phyloP scores from a whole-genome alignment of 2,797 vertebrate species.

The Aldrovandia affinis region DNA sequence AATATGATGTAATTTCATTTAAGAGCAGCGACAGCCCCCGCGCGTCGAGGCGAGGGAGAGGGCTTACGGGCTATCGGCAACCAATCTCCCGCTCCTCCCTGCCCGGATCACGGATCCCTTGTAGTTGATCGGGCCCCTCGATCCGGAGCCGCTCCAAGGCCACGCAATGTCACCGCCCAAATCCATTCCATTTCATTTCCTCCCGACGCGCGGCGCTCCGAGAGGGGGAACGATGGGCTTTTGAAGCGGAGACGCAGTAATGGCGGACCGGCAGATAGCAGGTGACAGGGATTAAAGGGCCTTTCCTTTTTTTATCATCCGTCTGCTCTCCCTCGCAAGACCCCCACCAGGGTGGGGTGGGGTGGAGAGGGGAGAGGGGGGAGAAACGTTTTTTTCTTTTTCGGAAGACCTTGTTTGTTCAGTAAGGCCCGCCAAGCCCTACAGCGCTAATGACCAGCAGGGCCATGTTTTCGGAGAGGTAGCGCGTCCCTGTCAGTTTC shows the following conservation, averaged over 20 bases:
- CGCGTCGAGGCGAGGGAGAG: constrained; percentile 39
- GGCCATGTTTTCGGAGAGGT: constrained; percentile 20
- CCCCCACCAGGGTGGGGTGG: not conserved
- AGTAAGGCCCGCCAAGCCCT: constrained; percentile 44
- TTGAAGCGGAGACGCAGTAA: not conserved
- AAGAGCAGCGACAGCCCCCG: not conserved
- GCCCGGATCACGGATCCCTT: constrained; percentile 47
- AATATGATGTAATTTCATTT: constrained; percentile 24
- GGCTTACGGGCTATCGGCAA: constrained; percentile 12
- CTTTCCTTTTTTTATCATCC: not conserved
- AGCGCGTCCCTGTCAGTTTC: not conserved
- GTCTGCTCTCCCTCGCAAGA: not conserved
- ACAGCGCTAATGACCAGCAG: constrained; percentile 33
- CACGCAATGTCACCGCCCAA: not conserved
- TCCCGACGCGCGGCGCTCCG: not conserved
- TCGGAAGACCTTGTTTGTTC: constrained; percentile 43
- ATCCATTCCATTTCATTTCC: constrained; percentile 3
- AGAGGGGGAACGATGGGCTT: not conserved
- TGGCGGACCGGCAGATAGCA: constrained; percentile 19
- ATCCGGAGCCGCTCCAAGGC: constrained; percentile 17
- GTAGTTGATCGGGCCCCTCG: constrained; percentile 43
- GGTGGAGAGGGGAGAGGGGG: not conserved
- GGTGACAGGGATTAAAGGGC: constrained; percentile 33
- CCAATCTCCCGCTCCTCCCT: constrained; percentile 44
- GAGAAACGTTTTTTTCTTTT: not conserved